Percentiles rank a stretch among this genome's conserved stretches.
These are phyloP conservation scores for Harpegnathos saltator DNA, from an alignment of 1,140 invertebrate genomes.

Conservation along the genomic window DNA sequence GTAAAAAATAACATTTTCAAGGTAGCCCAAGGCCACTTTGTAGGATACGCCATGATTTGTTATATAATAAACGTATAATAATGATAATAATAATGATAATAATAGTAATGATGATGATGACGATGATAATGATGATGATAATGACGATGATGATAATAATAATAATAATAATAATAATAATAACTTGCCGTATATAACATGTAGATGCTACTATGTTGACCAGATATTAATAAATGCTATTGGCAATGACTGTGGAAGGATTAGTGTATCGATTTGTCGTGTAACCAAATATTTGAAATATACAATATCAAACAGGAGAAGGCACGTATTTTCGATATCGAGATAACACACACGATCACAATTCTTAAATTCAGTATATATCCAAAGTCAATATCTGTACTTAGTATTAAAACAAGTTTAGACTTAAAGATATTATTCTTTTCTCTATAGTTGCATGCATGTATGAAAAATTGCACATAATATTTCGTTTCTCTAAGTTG, in stretches of 20 bases:
- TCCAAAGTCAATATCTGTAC: constrained; percentile 37
- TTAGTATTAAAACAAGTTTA: constrained; percentile 45
- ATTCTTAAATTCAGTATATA: constrained; percentile 27
- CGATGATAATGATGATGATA: constrained; percentile 14
- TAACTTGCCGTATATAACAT: constrained; percentile 35
- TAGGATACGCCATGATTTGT: constrained; percentile 34
- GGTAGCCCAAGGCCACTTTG: constrained; percentile 41
- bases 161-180: constrained; percentile 32
- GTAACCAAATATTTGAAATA: constrained; percentile 66
- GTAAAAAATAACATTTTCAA: constrained; percentile 35
- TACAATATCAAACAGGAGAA: constrained; percentile 68
- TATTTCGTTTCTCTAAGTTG: background rate
- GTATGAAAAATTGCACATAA: background rate
- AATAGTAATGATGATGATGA: constrained; percentile 6
- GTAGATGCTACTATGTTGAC: constrained; percentile 50
- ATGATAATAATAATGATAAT: constrained; percentile 44
- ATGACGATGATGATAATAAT: constrained; percentile 31
- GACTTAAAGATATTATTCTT: constrained; percentile 3
- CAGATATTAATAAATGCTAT: constrained; percentile 48
- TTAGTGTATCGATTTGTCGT: constrained; percentile 40
- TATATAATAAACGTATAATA: constrained; percentile 49
- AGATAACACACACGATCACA: constrained; percentile 28
- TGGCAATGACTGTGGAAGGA: constrained; percentile 56
- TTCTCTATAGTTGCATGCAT: background rate
- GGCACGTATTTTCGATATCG: constrained; percentile 67